phyloP scores from a whole-genome alignment of 2,888 invertebrate species.

The Tachina lurida region DNA sequence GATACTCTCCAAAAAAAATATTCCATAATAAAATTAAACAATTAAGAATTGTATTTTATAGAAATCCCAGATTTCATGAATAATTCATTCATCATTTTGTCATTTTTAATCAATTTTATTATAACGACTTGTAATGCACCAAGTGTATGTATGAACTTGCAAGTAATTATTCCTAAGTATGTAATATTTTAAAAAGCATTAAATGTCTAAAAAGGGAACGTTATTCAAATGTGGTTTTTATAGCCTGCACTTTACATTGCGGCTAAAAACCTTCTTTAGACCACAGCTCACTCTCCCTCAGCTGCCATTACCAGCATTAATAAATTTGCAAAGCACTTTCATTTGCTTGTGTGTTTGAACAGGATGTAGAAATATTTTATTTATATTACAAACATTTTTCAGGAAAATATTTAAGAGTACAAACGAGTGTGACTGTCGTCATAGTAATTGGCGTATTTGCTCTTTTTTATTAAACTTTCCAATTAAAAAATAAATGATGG shows the following conservation, averaged over 20 bases:
- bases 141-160: not conserved
- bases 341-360: not conserved
- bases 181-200: not conserved
- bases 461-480: conserved; percentile 14
- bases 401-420: not conserved
- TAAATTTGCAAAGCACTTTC: not conserved
- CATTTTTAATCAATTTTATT: conserved; percentile 19
- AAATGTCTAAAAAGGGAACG: not conserved
- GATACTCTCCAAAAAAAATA: too few relatives aligned
- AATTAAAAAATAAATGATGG: not conserved
- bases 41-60: conserved; percentile 8
- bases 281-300: not conserved
- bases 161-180: not conserved
- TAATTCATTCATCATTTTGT: conserved; percentile 42
- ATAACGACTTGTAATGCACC: not conserved
- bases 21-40: conserved; percentile 2
- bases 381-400: conserved; percentile 1
- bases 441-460: not conserved
- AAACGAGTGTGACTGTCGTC: not conserved
- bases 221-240: conserved; percentile 37
- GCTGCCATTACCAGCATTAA: not conserved
- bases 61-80: conserved; percentile 11
- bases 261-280: not conserved
- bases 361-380: not conserved
- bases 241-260: not conserved